Base-by-base conservation (phyloP, 2,797 vertebrate genomes). In the Aratinga solstitialis region DNA sequence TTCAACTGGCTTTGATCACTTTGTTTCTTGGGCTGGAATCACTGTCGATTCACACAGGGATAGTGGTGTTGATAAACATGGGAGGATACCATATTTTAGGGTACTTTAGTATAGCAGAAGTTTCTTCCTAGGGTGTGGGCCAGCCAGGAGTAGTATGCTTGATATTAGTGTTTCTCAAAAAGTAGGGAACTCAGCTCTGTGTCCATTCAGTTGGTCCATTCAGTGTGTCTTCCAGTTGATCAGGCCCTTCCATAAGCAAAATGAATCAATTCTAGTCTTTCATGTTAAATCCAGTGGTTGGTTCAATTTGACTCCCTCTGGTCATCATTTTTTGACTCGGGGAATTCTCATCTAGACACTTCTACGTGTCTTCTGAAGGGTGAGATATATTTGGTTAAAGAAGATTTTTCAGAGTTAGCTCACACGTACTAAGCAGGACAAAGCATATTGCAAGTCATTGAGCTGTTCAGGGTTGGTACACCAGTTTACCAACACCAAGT, bases 31-130 rank as follows among this genome's bases (percentile, higher is more conserved):
- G 11, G 8, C 54, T 84, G 34, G 4, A 89, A 61, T 48, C 29
- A 27, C 54, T 67, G 62, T 68, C 38, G 7, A 9, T 75, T 22
- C 26, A 65, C 2, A 26, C 0, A 0, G 0, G n/a, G n/a, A 48
- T 9, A 40, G 22, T 42, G 23, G 62, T 14, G 12, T 27, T 38
- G 68, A 32, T 12, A 67, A 85, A 89, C 2, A 0, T 6, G 17
- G 43, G 23, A 75, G 5, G 36, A 40, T 48, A n/a, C 4, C 12
- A 72, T 53, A 36, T 68, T 73, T 85, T 45, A 27, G 14, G 43
- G 27, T 45, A 66, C 36, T 84, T 86, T 14, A 13, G 21, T 72
- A 88, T 51, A 65, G 19, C 10, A 66, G 69, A 67, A 71, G 5
- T 51, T 73, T 72, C 32, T 43, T 58, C 23, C n/a, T 78, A 51